Conservation (phyloP, 2,888 invertebrate genomes). For the Celastrina argiolus region DNA sequence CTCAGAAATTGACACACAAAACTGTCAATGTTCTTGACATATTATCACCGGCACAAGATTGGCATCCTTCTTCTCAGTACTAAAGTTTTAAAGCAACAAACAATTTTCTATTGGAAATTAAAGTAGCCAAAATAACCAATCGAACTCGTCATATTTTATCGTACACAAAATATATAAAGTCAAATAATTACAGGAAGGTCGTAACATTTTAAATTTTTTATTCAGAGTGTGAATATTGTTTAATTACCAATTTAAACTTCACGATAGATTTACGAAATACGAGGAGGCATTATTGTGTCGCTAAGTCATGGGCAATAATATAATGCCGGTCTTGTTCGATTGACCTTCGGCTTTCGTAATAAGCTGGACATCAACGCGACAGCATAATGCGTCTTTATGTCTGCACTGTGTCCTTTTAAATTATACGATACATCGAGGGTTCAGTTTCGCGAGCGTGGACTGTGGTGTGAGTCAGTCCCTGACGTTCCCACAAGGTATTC, state of each 20-base stretch:
- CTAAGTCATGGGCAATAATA: conserved; percentile 45
- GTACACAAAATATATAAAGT: neutral
- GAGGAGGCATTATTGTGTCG: conserved; percentile 34
- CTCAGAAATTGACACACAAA: neutral
- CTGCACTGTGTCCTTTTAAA: conserved; percentile 37
- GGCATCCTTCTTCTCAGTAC: neutral
- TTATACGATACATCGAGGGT: conserved; percentile 35
- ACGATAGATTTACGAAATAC: conserved; percentile 38
- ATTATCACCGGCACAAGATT: neutral
- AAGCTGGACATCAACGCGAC: conserved; percentile 31
- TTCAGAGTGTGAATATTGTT: conserved; percentile 39
- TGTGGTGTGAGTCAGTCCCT: conserved; percentile 56
- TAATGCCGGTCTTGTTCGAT: conserved; percentile 35
- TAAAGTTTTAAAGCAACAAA: neutral
- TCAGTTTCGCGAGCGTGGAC: conserved; percentile 41
- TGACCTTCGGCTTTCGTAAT: conserved; percentile 41
- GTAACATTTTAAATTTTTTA: conserved; percentile 6
- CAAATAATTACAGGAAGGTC: conserved; percentile 9
- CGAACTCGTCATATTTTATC: conserved; percentile 1
- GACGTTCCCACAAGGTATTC: conserved; percentile 67
- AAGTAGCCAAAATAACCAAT: neutral
- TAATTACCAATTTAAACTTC: conserved; percentile 46
- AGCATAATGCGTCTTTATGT: conserved; percentile 35
- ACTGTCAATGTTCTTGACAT: conserved; percentile 8
- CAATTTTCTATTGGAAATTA: neutral